Evolutionary conservation across 1,140 invertebrate genomes (phyloP), one percentile per base, ranked within the genome.

Genomic region (Helicoverpa armigera): DNA sequence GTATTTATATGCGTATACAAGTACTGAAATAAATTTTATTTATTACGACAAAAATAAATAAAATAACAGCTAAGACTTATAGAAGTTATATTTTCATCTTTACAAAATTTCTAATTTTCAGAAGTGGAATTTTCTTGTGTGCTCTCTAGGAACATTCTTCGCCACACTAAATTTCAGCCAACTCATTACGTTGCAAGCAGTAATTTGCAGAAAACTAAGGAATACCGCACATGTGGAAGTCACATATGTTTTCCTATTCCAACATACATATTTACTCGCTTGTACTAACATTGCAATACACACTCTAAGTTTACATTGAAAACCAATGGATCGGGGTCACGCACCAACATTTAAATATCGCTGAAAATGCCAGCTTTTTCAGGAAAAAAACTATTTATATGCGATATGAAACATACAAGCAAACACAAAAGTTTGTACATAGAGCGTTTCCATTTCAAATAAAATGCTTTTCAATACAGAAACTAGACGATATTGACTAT

Each of bases 111-210:
- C n/a, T 16, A 16, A 16, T 69, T 69, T 69, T 18, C 65, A 13
- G 43, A 3, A n/a, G 1, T 23, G 65, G 18, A 69, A 69, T 69
- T 69, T 69, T 16, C 43, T 43, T 48, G 65, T 69, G 43, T 50
- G 43, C 65, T 50, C 11, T 50, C 43, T 18, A 43, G 65, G 50
- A 69, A 50, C 43, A 48, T 43, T 69, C 12, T 61, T 23, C 43
- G 10, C 43, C n/a, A 69, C 65, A 23, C 65, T 69, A 61, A 61
- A 61, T 69, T 67, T 69, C 43, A 69, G 43, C 43, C 43, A 69
- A 50, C 65, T 69, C 43, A 23, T 69, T 69, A 69, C 16, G n/a
- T 50, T 69, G 65, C 43, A 69, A 43, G 65, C 65, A 18, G 65
- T 43, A 23, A 69, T 69, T 69, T 69, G 65, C 65, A 18, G 43